Evolutionary conservation across 1,140 invertebrate species (phyloP), one percentile per base, ranked within the genome.

Genomic region (Pogonomyrmex californicus): DNA sequence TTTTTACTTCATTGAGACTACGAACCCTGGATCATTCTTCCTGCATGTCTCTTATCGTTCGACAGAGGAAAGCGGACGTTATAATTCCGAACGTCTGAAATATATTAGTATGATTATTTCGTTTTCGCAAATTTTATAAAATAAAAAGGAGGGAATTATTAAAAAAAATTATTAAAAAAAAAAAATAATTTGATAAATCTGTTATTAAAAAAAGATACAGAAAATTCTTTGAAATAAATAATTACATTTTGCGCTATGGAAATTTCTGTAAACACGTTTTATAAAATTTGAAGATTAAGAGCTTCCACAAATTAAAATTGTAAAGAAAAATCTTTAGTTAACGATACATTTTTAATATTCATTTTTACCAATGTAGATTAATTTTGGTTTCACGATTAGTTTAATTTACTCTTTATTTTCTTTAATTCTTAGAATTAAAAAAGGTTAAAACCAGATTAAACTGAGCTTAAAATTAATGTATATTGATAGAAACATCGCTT

Each of bases 41-140:
- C 68, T 88, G 86, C 87, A 91, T 91, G 33, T 92, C 88, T 81
- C 92, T 88, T 77, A 93, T 90, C 75, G 73, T 92, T 85, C 92
- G 90, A 75, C 92, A 95, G 23, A 95, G 88, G 77, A 93, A 92
- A 17, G 91, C 89, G 38, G 94, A 93, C 6, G 92, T 90, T 79
- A 94, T 90, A 78, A 94, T 93, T 6, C 93, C 93, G 70, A 93
- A 90, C n/a, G 89, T 92, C 94, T 95, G 87, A 85, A 93, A 93
- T 38, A 66, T 30, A 89, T 51, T 36, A n/a, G 6, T 12, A 9
- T 30, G 14, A 70, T 82, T 41, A 77, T 47, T 68, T 23, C 17
- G 33, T 36, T 41, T 44, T 82, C 12, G 10, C 51, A 23, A 14
- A 65, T 23, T 47, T 23, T 41, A 23, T 0, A 7, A 44, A 7